Base-by-base conservation (phyloP, 35 echinoderm and acorn worm genomes). In the Ptychodera flava region DNA sequence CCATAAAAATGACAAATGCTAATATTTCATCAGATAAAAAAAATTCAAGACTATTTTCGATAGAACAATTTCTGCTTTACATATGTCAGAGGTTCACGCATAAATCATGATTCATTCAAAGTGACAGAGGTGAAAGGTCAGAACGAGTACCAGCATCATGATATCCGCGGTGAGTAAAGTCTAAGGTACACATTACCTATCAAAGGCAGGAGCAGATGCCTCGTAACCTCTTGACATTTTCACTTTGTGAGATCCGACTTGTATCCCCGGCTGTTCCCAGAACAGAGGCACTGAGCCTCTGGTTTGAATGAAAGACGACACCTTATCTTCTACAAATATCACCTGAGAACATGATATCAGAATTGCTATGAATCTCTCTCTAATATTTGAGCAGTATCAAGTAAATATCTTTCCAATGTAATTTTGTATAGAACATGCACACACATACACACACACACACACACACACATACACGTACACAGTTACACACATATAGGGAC, bases 211-310 rank as follows among this genome's bases (percentile, higher is more conserved):
- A 52, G 95, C 95, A 0, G 91, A 93, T 10, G 91, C 89, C 75
- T 97, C 95, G 78, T 91, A 97, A 0, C 95, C 95, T 78, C 95
- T 77, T 12, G 95, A 93, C 92, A 97, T 93, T 36, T 89, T 97
- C 2, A 97, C 95, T 78, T 86, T 78, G 33, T 97, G 95, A 38
- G 89, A 90, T 1, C 95, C 95, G 29, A 97, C 95, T 78, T 97
- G 89, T 1, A 97, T 30, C 16, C 95, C 95, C 31, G 95, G 95
- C 81, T 97, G 95, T 77, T 97, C 95, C 95, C 95, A 97, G 87
- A 93, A 97, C 27, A 97, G 64, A 0, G 95, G 95, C 0, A 97
- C 95, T 0, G 95, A 97, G 0, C 95, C 95, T 1, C 95, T 82
- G 15, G 95, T 97, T 77, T 97, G 95, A 31, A 97, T 85, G 37